Evolutionary conservation across 2,888 invertebrate genomes (phyloP).

Genomic region (Coremacera marginata): DNA sequence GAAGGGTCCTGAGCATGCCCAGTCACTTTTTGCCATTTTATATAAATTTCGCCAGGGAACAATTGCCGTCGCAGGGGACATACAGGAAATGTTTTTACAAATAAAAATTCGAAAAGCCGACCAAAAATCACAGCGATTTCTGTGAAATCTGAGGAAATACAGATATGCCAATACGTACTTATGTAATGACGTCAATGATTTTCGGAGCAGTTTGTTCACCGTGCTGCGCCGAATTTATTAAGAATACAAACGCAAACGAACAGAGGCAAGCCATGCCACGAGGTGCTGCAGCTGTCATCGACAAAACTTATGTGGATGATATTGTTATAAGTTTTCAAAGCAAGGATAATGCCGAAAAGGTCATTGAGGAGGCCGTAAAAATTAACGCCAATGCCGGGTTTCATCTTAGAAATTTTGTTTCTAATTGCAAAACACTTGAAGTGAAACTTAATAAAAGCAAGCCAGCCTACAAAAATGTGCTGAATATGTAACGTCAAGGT

Average conservation of each 20-base stretch:
- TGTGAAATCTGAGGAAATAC: background rate
- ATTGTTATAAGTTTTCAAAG: conserved; percentile 27
- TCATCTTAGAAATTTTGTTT: conserved; percentile 8
- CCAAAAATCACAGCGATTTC: conserved; percentile 18
- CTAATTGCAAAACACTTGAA: conserved; percentile 1
- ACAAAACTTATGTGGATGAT: conserved; percentile 39
- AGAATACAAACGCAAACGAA: background rate
- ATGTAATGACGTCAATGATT: too few species aligned
- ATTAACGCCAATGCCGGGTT: too few species aligned
- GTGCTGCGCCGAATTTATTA: too few species aligned
- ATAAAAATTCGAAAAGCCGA: background rate
- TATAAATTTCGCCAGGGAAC: conserved; percentile 30
- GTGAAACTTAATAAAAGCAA: background rate
- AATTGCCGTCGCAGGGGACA: conserved; percentile 20
- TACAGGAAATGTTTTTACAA: conserved; percentile 18
- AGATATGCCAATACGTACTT: background rate
- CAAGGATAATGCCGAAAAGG: conserved; percentile 19
- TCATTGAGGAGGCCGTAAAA: conserved; percentile 11
- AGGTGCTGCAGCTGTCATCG: background rate
- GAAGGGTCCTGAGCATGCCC: conserved; percentile 55
- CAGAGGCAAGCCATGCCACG: conserved; percentile 3
- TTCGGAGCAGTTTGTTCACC: too few species aligned
- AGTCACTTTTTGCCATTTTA: conserved; percentile 25
- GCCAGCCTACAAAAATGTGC: background rate
- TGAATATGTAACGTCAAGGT: conserved; percentile 22